Conservation (phyloP, 2,113 vertebrate genomes). For the Eupsittula cactorum region DNA sequence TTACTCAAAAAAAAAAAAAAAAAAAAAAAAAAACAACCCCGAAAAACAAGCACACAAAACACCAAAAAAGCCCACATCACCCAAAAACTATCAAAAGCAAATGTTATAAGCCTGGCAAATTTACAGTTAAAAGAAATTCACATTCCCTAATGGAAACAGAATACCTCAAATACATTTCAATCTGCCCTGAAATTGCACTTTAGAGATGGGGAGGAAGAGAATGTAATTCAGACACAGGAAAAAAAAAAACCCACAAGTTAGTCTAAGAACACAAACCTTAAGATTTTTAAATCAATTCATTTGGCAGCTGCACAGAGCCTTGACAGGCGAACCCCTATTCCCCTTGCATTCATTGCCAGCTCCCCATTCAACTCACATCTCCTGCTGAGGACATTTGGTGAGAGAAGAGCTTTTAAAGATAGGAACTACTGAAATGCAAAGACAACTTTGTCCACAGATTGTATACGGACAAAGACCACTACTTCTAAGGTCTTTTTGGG, state of each 20-base stretch:
- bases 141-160: neutral
- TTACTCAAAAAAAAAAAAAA: neutral
- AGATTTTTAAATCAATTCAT: neutral
- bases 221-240: neutral
- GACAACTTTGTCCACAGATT: neutral
- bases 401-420: neutral
- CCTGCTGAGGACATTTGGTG: neutral
- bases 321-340: neutral
- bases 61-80: neutral
- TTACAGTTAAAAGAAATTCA: neutral
- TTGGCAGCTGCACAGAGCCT: neutral
- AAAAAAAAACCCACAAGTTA: neutral
- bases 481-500: neutral
- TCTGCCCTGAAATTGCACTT: neutral
- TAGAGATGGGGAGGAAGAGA: neutral
- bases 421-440: neutral
- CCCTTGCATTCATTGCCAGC: neutral
- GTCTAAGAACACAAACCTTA: neutral
- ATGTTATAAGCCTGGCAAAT: neutral
- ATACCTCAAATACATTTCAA: neutral
- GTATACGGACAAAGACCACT: neutral
- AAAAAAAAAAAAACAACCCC: no score
- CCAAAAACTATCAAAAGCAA: neutral
- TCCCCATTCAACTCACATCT: neutral
- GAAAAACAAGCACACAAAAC: neutral